These are phyloP conservation scores for Bellardia pandia DNA, from an alignment of 2,888 invertebrate species.

Conservation along the genomic window DNA sequence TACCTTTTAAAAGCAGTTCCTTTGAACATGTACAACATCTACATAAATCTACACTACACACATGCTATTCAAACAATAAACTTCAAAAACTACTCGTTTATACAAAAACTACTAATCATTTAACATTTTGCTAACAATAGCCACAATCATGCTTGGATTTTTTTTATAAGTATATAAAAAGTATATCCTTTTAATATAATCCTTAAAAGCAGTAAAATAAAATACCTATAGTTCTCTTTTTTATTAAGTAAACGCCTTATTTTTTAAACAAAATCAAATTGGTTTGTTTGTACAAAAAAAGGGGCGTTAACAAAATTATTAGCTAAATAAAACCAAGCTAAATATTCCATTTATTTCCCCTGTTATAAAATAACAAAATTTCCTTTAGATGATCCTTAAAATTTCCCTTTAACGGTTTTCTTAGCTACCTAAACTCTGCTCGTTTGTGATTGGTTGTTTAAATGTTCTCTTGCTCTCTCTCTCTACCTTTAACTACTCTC, in stretches of 20 bases:
- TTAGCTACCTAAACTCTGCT: constrained; percentile 35
- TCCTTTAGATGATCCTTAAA: constrained; percentile 43
- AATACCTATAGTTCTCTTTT: constrained; percentile 24
- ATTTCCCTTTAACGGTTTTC: constrained; percentile 51
- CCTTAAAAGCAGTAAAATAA: constrained; percentile 17
- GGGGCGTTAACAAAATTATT: constrained; percentile 52
- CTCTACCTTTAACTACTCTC: not conserved
- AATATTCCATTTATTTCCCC: not conserved
- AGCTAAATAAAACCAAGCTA: not conserved
- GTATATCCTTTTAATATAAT: not conserved
- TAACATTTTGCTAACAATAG: constrained; percentile 48
- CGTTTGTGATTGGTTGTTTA: constrained; percentile 49
- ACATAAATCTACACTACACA: not conserved
- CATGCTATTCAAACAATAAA: constrained; percentile 55
- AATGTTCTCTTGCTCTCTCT: not conserved
- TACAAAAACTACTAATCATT: constrained; percentile 47
- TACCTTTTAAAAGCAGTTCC: constrained; percentile 17
- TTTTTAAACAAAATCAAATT: constrained; percentile 28
- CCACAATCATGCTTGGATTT: not conserved
- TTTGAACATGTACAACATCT: constrained; percentile 26
- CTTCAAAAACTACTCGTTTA: constrained; percentile 48
- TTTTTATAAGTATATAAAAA: constrained; percentile 17
- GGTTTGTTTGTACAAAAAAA: not conserved
- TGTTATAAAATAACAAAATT: not conserved
- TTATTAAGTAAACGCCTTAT: constrained; percentile 57